phyloP scores from a whole-genome alignment of 2,113 vertebrate species.

The Hippocampus mohnikei region DNA sequence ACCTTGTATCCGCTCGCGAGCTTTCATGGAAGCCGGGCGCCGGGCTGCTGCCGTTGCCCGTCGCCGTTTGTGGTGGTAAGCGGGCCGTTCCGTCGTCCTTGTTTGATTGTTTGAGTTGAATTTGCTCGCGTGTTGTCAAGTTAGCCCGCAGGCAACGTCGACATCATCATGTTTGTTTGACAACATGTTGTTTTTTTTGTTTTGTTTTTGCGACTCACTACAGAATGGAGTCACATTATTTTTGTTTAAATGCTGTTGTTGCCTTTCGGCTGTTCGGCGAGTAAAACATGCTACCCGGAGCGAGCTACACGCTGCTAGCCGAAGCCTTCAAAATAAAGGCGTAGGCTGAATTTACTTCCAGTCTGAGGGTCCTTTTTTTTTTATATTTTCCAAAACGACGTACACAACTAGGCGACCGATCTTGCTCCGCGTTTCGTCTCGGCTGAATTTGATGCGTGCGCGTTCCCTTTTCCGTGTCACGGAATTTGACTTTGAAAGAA shows the following conservation, averaged over 20 bases:
- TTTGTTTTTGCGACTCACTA: background rate
- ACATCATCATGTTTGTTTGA: background rate
- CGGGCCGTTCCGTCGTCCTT: conserved; percentile 24
- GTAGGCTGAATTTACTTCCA: fast-evolving
- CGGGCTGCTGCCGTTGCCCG: background rate
- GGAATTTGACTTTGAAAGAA: conserved; percentile 21
- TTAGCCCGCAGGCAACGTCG: conserved; percentile 46
- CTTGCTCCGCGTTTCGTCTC: too few species aligned
- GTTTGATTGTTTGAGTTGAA: conserved; percentile 5
- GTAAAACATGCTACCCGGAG: background rate
- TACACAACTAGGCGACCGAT: too few species aligned
- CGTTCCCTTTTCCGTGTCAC: background rate
- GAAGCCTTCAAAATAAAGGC: conserved; percentile 44
- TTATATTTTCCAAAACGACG: fast-evolving
- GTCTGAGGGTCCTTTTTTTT: fast-evolving
- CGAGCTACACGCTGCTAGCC: conserved; percentile 2
- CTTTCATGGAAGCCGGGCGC: background rate
- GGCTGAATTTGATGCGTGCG: fast-evolving
- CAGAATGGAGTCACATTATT: background rate
- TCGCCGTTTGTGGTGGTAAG: conserved; percentile 17
- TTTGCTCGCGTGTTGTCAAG: conserved; percentile 23
- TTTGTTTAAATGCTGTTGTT: background rate
- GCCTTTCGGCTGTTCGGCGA: background rate
- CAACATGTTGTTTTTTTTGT: too few species aligned
- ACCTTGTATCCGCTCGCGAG: background rate